Base-by-base conservation (phyloP, 2,888 invertebrate species). In the Girardia tigrina region DNA sequence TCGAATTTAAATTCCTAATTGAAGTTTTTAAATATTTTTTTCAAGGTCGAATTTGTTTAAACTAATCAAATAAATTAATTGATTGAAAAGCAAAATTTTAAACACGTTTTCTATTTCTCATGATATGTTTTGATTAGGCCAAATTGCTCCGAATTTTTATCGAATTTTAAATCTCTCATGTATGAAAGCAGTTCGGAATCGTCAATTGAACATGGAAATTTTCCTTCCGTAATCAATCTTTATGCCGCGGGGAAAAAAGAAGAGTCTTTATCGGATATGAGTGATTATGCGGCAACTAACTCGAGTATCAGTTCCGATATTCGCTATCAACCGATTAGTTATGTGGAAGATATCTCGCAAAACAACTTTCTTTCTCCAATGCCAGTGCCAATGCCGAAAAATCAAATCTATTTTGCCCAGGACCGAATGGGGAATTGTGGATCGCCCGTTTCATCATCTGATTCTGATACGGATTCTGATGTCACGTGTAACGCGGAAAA, bases 371-470 rank as follows among this genome's bases (percentile, higher is more conserved):
- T 26, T 26, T 26, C 73, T 42, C 29, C 36, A 29, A n/a, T 72
- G 28, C 73, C 73, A 26, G 42, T 27, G 1, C n/a, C 74, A 8
- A 8, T 36, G 36, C 56, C 56, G 23, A 56, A 56, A 56, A 56
- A 16, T 56, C 56, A 56, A 16, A 56, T 74, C n/a, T 74, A 69
- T 74, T 74, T 69, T 72, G 72, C 74, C 29, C 74, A 75, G 20
- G 75, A 75, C 28, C 75, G 75, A 29, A 26, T 75, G 74, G 75
- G 75, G 26, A 75, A 75, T 75, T 75, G 75, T 73, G 75, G 75
- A 26, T 75, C 75, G 16, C 75, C 75, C 16, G 75, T 75, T 1
- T 75, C 75, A 26, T 56, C 69, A 12, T 75, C 75, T 6, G 71
- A 72, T 29, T 75, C 75, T 27, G 75, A 75, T 36, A 75, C 73